A percentile compares a stretch with the other conserved stretches of the same genome.
Conservation (phyloP, 2,888 invertebrate genomes). For the Myopa tessellatipennis region DNA sequence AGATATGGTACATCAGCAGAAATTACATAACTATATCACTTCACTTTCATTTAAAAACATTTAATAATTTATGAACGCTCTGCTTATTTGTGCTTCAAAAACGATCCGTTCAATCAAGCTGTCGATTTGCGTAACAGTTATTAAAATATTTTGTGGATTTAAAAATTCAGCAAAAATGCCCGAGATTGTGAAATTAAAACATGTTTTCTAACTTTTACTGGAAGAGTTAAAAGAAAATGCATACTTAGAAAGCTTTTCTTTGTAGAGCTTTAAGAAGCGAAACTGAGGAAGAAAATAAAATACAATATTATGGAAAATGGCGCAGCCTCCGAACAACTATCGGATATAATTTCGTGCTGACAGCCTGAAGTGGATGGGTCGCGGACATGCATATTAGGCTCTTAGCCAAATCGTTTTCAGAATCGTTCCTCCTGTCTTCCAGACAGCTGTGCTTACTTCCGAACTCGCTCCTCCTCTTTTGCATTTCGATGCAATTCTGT, state of each 20-base stretch:
- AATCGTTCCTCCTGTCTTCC: not conserved
- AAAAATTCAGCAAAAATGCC: no score
- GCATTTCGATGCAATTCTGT: not conserved
- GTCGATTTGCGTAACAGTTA: not conserved
- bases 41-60: not conserved
- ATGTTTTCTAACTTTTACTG: no score
- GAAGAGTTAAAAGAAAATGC: no score
- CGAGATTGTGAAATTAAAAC: no score
- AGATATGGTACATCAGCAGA: not conserved
- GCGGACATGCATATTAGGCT: slow-evolving; percentile 11
- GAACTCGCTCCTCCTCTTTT: not conserved
- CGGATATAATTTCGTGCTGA: no score
- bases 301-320: no score
- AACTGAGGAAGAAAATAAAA: no score
- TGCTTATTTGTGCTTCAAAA: not conserved
- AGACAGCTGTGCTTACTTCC: not conserved
- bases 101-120: not conserved
- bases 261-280: no score
- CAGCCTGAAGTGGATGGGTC: no score
- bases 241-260: no score
- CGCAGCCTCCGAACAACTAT: no score
- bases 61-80: not conserved
- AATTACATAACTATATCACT: slow-evolving; percentile 4
- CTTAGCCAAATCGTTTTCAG: slow-evolving; percentile 19
- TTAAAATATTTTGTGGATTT: no score